Evolutionary conservation across 2,888 invertebrate species (phyloP).

Genomic region (Drosophila sordidula): DNA sequence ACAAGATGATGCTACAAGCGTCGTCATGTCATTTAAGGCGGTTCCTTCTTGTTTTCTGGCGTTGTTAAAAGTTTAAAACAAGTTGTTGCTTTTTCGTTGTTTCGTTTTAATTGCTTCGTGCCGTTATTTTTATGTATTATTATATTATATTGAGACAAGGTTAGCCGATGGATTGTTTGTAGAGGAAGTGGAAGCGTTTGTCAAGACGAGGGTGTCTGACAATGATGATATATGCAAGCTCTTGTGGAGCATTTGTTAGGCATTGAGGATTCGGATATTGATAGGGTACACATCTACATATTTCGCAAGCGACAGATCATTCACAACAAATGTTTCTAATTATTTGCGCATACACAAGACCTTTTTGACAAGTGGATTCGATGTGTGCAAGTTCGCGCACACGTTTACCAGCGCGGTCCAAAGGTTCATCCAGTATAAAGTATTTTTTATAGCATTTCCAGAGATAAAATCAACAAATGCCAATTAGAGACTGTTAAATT

Average conservation of each 20-base stretch:
- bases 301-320: too few species aligned
- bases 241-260: slow-evolving; percentile 4
- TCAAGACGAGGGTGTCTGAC: slow-evolving; percentile 24
- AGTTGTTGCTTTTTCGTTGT: slow-evolving; percentile 65
- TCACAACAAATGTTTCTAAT: background rate
- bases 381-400: background rate
- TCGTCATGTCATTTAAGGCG: slow-evolving; percentile 44
- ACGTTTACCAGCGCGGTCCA: slow-evolving; percentile 20
- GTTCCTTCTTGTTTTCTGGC: slow-evolving; percentile 39
- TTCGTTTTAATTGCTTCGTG: slow-evolving; percentile 68
- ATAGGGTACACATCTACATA: too few species aligned
- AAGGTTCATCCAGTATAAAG: slow-evolving; percentile 31
- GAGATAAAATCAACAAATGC: slow-evolving; percentile 50
- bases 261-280: background rate
- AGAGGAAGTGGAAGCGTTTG: slow-evolving; percentile 64
- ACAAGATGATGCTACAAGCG: slow-evolving; percentile 24
- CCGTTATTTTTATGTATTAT: slow-evolving; percentile 68
- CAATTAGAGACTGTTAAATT: slow-evolving; percentile 66
- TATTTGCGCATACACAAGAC: background rate
- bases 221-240: slow-evolving; percentile 26
- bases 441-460: slow-evolving; percentile 44
- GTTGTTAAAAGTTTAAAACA: slow-evolving; percentile 66
- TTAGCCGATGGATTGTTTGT: slow-evolving; percentile 61
- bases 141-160: slow-evolving; percentile 61
- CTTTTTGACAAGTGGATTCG: slow-evolving; percentile 14